Evolutionary conservation across 1,140 invertebrate genomes (phyloP), one percentile per base, ranked within the genome.

Genomic region (Drosophila eugracilis): DNA sequence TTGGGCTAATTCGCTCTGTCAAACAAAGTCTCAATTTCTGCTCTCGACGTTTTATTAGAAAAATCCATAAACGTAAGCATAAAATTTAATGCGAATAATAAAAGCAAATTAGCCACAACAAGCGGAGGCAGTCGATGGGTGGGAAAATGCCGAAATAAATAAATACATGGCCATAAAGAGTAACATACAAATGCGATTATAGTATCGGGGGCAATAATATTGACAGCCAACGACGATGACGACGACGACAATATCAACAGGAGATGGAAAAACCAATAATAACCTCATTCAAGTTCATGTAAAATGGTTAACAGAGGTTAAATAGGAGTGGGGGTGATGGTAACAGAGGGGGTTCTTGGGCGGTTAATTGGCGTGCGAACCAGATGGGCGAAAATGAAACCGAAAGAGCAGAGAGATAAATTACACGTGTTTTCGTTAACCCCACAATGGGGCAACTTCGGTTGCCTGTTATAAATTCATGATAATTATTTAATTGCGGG

Each of bases 241-340:
- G n/a, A n/a, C 30, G 57, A 58, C 60, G 57, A 65, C 60, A 65
- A 62, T 65, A 62, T 62, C 57, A 48, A 65, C 57, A 44, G 50
- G 37, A 65, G 52, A 55, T 65, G 72, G 47, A 54, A 50, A 50
- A 73, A 62, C 76, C 76, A 80, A 85, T 85, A 85, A 85, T 85
- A 85, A 85, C 72, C 81, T 86, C 81, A 67, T 86, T 86, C 83
- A 86, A 86, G 83, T 88, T 86, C 80, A 86, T 85, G 81, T 85
- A 77, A 85, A 85, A 86, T 62, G 22, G 21, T n/a, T n/a, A n/a
- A n/a, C 5, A 1, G 0, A 30, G 15, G 36, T n/a, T n/a, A n/a
- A n/a, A n/a, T n/a, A n/a, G 12, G 15, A 45, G 6, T 0, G 26
- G 7, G 24, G 5, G 19, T 5, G 24, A 0, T 1, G 30, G 21